Base-by-base conservation (phyloP, 2,113 vertebrate genomes). In the Corythaeola cristata region DNA sequence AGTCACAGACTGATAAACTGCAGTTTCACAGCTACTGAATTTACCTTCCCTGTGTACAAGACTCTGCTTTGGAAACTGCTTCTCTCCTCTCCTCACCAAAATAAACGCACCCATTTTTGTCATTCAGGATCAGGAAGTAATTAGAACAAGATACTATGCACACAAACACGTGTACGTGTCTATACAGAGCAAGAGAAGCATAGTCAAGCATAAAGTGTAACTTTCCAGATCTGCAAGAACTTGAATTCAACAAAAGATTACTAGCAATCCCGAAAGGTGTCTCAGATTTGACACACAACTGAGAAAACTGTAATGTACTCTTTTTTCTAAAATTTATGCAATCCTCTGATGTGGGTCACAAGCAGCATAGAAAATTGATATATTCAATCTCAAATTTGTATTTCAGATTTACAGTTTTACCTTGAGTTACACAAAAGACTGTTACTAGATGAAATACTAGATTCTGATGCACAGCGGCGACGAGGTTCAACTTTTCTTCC, bases 381-480 rank as follows among this genome's bases (percentile, higher is more conserved):
- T 9, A 81, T 44, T n/a, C 8, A 53, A 47, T 59, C 44, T 53
- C 39, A 76, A 72, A 53, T 73, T 35, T 50, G 0, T 55, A 86
- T 67, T 86, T 92, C 55, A 59, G 44, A 64, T 91, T 90, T 44
- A 60, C 26, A 79, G 37, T 53, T 93, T 96, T 98, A 99, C 99
- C 99, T 99, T 87, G 99, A 96, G 80, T 98, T 99, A 76, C 99
- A 99, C 49, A 99, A 98, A 50, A 99, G 98, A 80, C 99, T 99
- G 96, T 98, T 99, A 98, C 99, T 99, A 66, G 99, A 99, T 11
- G 99, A 99, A 97, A 99, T 98, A 97, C 99, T 99, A 80, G 99
- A 99, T 97, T 99, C 99, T 1, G 99, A 99, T 80, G 99, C 99
- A 26, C 99, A 99, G 96, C 99, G 98, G 69, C 99, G 98, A 22